Evolutionary conservation across 2,888 invertebrate genomes (phyloP).

Genomic region (Limnephilus lunatus): DNA sequence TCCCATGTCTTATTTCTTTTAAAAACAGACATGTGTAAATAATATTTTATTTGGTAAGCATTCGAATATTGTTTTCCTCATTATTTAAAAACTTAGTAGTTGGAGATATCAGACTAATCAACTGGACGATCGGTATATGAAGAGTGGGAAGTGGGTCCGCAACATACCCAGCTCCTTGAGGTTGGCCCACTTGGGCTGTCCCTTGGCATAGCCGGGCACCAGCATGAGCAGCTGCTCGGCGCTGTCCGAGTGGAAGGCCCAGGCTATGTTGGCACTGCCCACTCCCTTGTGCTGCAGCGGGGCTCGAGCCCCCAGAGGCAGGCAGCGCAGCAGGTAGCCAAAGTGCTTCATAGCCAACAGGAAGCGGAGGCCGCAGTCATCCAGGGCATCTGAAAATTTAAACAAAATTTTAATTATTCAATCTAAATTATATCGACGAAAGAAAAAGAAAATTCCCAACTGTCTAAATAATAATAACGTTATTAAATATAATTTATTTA

Average conservation of each 20-base stretch:
- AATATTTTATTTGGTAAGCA: too few relatives aligned
- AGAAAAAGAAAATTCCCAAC: neutral
- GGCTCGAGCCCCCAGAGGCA: constrained; percentile 92
- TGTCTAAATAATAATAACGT: neutral
- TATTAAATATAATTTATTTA: too few relatives aligned
- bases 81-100: too few relatives aligned
- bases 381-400: constrained; percentile 83
- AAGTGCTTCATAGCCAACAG: constrained; percentile 98
- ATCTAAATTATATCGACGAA: neutral
- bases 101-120: too few relatives aligned
- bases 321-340: constrained; percentile 94
- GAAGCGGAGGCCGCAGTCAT: constrained; percentile 98
- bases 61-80: too few relatives aligned
- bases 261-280: constrained; percentile 94
- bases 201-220: constrained; percentile 92
- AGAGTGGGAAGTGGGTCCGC: neutral
- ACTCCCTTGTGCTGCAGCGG: constrained; percentile 92
- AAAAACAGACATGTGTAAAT: too few relatives aligned
- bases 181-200: constrained; percentile 92
- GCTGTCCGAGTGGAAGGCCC: constrained; percentile 99
- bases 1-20: too few relatives aligned
- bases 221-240: constrained; percentile 95
- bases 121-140: neutral
- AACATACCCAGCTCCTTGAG: constrained; percentile 87
- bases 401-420: neutral